Evolutionary conservation across 2,888 invertebrate genomes (phyloP).

Genomic region (Chrysolina haemoptera): DNA sequence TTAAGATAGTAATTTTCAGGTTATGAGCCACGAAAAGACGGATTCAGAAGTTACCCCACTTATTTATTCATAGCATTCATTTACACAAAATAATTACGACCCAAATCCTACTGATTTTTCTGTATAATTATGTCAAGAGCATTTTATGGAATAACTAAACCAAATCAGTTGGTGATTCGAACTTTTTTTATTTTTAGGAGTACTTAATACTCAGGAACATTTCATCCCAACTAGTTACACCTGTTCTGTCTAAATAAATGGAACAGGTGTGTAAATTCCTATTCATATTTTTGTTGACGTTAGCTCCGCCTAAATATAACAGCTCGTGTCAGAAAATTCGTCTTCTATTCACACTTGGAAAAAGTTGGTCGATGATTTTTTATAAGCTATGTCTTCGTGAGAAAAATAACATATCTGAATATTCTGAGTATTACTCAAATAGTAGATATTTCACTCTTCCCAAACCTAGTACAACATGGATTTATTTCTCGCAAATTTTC

Average conservation of each 20-base stretch:
- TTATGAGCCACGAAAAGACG: too few relatives aligned
- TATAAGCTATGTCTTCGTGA: neutral
- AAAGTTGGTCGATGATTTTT: constrained; percentile 15
- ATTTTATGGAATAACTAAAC: too few relatives aligned
- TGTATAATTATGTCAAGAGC: too few relatives aligned
- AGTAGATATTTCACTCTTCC: neutral
- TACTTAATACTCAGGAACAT: neutral
- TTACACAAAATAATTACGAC: too few relatives aligned
- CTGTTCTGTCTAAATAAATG: constrained; percentile 25
- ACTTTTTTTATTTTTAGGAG: neutral
- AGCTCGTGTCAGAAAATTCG: neutral
- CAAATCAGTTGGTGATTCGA: neutral
- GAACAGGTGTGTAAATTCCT: constrained; percentile 21
- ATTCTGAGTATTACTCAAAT: neutral
- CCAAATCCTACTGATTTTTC: too few relatives aligned
- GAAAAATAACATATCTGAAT: neutral
- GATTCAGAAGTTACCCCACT: too few relatives aligned
- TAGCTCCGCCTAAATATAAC: constrained; percentile 21
- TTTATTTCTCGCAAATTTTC: too few relatives aligned
- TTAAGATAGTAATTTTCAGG: too few relatives aligned
- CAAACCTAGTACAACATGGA: too few relatives aligned
- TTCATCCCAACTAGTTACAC: neutral
- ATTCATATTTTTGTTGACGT: constrained; percentile 2
- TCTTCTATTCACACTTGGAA: neutral
- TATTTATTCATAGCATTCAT: too few relatives aligned